Conservation (phyloP, 2,113 vertebrate species). For the Lophius piscatorius region DNA sequence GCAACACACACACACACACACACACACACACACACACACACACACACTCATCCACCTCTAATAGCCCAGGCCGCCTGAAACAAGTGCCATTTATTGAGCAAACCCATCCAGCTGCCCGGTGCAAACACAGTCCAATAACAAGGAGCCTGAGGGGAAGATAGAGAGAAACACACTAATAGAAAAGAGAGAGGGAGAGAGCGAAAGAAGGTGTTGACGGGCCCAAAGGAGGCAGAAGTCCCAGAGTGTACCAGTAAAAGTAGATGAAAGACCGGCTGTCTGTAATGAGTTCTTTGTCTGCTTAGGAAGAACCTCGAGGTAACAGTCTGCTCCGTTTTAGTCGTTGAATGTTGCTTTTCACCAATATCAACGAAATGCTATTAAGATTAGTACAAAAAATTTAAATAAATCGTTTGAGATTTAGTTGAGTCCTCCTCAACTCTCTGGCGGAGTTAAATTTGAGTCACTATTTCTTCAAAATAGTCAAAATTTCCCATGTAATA, state of each 20-base stretch:
- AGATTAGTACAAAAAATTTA: no score
- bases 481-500: no score
- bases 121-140: conserved; percentile 59
- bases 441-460: no score
- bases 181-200: conserved; percentile 2
- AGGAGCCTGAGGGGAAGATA: conserved; percentile 40
- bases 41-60: conserved; percentile 21
- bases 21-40: neutral
- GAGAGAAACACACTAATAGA: conserved; percentile 8
- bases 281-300: conserved; percentile 27
- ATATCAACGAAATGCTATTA: no score
- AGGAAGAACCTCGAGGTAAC: no score
- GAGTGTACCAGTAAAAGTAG: conserved; percentile 19
- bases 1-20: no score
- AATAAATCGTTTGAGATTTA: no score
- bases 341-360: no score
- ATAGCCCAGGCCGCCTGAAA: conserved; percentile 30
- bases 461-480: no score
- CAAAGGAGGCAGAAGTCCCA: conserved; percentile 17
- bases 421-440: no score
- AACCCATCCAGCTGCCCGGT: conserved; percentile 49
- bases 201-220: conserved; percentile 6
- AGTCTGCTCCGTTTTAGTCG: no score
- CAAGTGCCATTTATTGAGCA: conserved; percentile 52
- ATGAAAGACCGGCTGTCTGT: conserved; percentile 8